phyloP scores from a whole-genome alignment of 2,113 vertebrate species.

The Crotalus helleri region DNA sequence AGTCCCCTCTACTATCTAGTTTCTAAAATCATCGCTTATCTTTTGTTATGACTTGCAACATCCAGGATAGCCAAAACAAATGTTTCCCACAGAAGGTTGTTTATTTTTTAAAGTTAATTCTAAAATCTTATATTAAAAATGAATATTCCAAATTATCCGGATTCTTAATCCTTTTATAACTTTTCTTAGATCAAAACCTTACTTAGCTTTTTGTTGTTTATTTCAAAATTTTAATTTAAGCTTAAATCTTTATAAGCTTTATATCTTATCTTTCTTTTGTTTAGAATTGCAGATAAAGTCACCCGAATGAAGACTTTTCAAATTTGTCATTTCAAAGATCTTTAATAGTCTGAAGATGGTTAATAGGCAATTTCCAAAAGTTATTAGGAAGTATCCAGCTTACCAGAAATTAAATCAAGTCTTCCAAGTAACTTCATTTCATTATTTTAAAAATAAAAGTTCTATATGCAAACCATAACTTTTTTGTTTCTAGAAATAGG shows the following conservation, averaged over 20 bases:
- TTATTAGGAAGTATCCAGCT: background rate
- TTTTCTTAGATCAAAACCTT: background rate
- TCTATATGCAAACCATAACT: background rate
- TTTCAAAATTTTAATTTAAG: background rate
- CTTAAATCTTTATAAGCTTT: background rate
- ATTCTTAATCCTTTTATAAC: background rate
- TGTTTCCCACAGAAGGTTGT: background rate
- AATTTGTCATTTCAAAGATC: background rate
- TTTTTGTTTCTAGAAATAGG: background rate
- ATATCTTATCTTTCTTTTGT: background rate
- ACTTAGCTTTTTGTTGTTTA: background rate
- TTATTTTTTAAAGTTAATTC: background rate
- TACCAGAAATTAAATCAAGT: background rate
- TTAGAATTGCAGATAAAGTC: background rate
- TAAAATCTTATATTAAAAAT: background rate
- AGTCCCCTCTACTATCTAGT: background rate
- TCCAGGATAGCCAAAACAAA: background rate
- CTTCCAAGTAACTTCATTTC: background rate
- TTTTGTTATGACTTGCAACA: background rate
- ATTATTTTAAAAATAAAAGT: background rate
- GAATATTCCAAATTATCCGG: background rate
- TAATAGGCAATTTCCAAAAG: background rate
- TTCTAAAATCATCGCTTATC: background rate
- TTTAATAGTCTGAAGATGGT: background rate
- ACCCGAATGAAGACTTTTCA: background rate